These are phyloP conservation scores for Hippocampus zosterae DNA, from an alignment of 2,113 vertebrate species.

Conservation along the genomic window DNA sequence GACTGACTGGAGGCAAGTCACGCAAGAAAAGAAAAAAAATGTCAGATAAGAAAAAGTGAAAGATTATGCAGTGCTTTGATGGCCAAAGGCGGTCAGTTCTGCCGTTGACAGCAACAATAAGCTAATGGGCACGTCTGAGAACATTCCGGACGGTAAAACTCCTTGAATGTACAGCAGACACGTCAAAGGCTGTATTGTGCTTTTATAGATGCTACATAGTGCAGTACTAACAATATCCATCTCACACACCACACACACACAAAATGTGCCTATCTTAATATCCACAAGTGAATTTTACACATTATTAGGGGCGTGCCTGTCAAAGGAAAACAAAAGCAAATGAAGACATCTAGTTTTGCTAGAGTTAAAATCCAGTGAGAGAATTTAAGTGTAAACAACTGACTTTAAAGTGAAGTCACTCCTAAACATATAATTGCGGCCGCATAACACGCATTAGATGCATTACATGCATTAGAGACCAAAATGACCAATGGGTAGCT, in stretches of 20 bases:
- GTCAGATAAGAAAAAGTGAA: constrained; percentile 42
- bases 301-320: constrained; percentile 20
- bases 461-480: neutral
- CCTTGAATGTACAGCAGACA: constrained; percentile 27
- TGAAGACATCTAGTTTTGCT: constrained; percentile 18
- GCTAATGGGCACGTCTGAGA: constrained; percentile 59
- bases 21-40: constrained; percentile 49
- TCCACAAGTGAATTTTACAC: constrained; percentile 35
- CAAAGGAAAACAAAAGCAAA: constrained; percentile 14
- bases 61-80: constrained; percentile 47
- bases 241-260: constrained; percentile 5
- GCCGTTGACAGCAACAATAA: constrained; percentile 52
- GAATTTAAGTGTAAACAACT: constrained; percentile 41
- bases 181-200: constrained; percentile 46
- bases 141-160: constrained; percentile 51
- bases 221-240: constrained; percentile 22
- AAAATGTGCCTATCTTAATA: constrained; percentile 2
- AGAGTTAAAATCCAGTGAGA: constrained; percentile 16
- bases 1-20: constrained; percentile 10
- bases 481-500: neutral
- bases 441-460: neutral
- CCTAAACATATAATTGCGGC: neutral
- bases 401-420: neutral
- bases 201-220: constrained; percentile 47
- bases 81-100: constrained; percentile 42